A percentile compares a stretch with the other conserved stretches of the same genome.
Conservation (phyloP, 2,888 invertebrate genomes). For the Coelinius sp. region DNA sequence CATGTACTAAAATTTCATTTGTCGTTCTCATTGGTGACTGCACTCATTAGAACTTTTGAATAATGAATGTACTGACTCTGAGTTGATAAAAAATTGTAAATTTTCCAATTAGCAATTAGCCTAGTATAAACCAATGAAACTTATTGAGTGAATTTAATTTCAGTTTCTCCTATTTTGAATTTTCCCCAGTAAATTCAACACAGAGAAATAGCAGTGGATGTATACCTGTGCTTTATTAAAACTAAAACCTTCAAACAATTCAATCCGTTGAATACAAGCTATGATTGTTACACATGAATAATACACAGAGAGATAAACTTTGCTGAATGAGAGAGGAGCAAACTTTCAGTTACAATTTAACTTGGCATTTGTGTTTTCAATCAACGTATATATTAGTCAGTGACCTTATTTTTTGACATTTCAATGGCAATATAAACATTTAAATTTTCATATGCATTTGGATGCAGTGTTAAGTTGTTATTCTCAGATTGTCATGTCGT, state of each 20-base stretch:
- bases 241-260: slow-evolving; percentile 48
- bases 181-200: not conserved
- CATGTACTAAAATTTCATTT: not conserved
- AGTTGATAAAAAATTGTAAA: not conserved
- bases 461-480: not conserved
- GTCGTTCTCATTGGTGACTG: not conserved
- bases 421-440: not conserved
- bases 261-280: slow-evolving; percentile 43
- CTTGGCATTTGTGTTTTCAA: not conserved
- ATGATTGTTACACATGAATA: slow-evolving; percentile 15
- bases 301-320: not conserved
- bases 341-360: slow-evolving; percentile 36
- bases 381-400: not conserved
- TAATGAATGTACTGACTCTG: not conserved
- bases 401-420: not conserved
- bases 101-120: not conserved
- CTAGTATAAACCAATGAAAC: not conserved
- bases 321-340: slow-evolving; percentile 42
- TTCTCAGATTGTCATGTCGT: not conserved
- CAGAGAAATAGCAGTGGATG: not conserved
- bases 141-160: not conserved
- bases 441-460: not conserved
- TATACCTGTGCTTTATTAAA: slow-evolving; percentile 47
- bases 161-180: not conserved
- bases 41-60: not conserved